phyloP scores from a whole-genome alignment of 2,113 vertebrate genomes.

The Vidua macroura region DNA sequence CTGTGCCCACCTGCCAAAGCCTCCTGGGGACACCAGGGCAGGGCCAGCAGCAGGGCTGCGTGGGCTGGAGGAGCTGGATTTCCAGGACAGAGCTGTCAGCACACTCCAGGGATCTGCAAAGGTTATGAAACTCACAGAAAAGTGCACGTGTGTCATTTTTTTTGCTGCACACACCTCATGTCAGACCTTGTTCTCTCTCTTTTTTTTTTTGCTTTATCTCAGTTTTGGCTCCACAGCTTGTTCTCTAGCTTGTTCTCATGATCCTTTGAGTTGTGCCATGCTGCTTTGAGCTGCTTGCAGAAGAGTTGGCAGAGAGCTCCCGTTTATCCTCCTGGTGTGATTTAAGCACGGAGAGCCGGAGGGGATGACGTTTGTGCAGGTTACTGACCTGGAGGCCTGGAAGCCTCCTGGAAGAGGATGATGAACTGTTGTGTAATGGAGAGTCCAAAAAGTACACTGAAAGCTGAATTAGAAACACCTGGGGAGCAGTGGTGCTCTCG shows the following conservation, averaged over 20 bases:
- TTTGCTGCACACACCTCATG: background rate
- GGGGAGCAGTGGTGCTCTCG: background rate
- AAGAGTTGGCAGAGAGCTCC: background rate
- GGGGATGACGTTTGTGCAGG: background rate
- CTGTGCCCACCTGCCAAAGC: background rate
- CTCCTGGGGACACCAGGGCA: background rate
- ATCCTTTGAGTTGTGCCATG: background rate
- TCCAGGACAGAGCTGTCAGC: background rate
- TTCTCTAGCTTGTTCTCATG: background rate
- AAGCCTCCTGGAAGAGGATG: background rate
- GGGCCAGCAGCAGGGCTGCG: background rate
- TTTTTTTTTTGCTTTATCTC: background rate
- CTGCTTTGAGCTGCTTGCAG: background rate
- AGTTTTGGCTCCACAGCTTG: background rate
- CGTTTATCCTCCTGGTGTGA: background rate
- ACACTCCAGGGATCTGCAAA: background rate
- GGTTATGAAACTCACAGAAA: background rate
- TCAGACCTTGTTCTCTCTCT: background rate
- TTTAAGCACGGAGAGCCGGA: background rate
- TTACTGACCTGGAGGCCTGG: background rate
- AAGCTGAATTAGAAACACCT: background rate
- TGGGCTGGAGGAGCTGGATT: background rate
- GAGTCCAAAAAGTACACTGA: background rate
- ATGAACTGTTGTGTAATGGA: background rate
- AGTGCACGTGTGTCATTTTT: background rate